These are phyloP conservation scores for Eurystomus gularis DNA, from an alignment of 2,113 vertebrate species.

Conservation along the genomic window DNA sequence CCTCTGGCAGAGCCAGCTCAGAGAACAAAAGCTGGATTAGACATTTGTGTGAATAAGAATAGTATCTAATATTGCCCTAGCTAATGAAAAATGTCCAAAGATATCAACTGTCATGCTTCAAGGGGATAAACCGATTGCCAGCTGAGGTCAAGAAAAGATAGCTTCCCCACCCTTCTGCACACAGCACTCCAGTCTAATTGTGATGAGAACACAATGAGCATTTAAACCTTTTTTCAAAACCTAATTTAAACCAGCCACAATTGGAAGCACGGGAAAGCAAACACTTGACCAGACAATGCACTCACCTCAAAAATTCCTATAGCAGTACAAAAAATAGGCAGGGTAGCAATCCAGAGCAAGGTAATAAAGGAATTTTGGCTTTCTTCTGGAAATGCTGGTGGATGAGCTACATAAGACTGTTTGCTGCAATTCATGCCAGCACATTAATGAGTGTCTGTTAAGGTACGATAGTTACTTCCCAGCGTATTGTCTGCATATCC, in stretches of 20 bases:
- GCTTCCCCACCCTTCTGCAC: background rate
- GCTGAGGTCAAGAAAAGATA: background rate
- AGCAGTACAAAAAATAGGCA: background rate
- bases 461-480: background rate
- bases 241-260: background rate
- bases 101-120: background rate
- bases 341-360: background rate
- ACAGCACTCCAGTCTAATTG: background rate
- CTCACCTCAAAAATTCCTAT: background rate
- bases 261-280: background rate
- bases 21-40: constrained; percentile 24
- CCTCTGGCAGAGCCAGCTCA: background rate
- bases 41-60: background rate
- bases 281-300: background rate
- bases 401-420: background rate
- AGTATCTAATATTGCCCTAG: background rate
- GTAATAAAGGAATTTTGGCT: background rate
- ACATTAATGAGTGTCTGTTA: background rate
- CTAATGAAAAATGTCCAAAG: constrained; percentile 1
- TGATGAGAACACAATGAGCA: background rate
- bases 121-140: background rate
- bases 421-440: background rate
- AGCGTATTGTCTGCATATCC: background rate
- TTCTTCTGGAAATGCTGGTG: background rate
- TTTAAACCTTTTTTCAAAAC: background rate